Evolutionary conservation across 2,113 vertebrate genomes (phyloP), one percentile per base, ranked within the genome.

Genomic region (Myocastor coypus): DNA sequence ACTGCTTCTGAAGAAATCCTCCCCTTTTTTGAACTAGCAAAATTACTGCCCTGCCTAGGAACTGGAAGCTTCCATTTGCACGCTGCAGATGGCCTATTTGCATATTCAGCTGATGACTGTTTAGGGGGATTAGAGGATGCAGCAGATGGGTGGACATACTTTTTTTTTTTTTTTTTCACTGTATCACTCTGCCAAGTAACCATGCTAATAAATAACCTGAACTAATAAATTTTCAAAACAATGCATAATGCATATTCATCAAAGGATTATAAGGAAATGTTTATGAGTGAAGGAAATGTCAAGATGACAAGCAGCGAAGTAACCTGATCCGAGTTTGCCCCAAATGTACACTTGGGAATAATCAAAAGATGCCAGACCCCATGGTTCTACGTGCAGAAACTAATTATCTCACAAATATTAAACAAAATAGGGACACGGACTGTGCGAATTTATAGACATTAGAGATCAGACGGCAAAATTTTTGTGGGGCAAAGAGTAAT

Each of bases 41-140:
- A 91, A 93, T 95, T 52, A 78, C 24, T 42, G 63, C 10, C 52
- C 75, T 88, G 69, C 81, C 34, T 92, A 71, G 77, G 69, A 94
- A 90, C 20, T 95, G 77, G 66, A 97, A 96, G 63, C 71, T 42
- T 57, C 40, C 75, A 37, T 89, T 87, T 87, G 92, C 66, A 91
- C 42, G 57, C 17, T 87, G 87, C 96, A 97, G 95, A 97, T 95
- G 95, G 97, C 87, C 84, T 89, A 93, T 96, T 97, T 97, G 96
- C 96, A 97, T 96, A 91, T 96, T 95, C 64, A 84, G 64, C 50
- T 95, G 80, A 94, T 87, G 63, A 94, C 3, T 96, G n/a, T 94
- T 93, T 81, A 30, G n/a, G 71, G 78, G 40, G 11, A 91, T 55
- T 80, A 83, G 13, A 28, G 87, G 59, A 95, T 78, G 75, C 87